Conservation (phyloP, 2,888 invertebrate genomes). For the Leptothorax acervorum region DNA sequence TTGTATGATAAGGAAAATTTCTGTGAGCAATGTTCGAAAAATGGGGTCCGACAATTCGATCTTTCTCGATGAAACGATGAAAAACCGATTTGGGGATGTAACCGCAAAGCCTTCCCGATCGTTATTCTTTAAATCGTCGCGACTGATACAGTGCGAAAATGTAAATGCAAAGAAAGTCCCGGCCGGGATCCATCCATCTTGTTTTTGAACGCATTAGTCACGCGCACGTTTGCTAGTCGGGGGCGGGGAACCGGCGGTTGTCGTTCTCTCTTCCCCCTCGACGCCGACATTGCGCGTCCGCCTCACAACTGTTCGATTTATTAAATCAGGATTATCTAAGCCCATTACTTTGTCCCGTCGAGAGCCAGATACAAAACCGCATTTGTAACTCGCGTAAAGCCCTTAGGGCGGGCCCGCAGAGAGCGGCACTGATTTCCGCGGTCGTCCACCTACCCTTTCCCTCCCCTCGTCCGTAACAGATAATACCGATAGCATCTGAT, state of each 20-base stretch:
- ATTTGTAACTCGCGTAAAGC: constrained; percentile 79
- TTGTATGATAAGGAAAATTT: not conserved
- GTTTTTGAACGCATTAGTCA: constrained; percentile 83
- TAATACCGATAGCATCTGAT: constrained; percentile 77
- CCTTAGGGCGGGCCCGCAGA: constrained; percentile 63
- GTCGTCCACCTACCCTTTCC: constrained; percentile 52
- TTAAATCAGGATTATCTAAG: constrained; percentile 86
- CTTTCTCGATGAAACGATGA: constrained; percentile 37
- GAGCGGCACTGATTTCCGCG: constrained; percentile 75
- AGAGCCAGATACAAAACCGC: constrained; percentile 83
- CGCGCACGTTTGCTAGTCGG: constrained; percentile 82
- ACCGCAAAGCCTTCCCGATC: constrained; percentile 46
- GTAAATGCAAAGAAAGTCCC: constrained; percentile 69
- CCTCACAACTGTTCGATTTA: constrained; percentile 85
- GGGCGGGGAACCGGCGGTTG: constrained; percentile 39
- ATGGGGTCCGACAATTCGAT: not conserved
- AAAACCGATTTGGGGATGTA: constrained; percentile 41
- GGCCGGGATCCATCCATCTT: constrained; percentile 70
- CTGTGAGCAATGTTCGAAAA: not conserved
- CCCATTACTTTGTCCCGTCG: constrained; percentile 83
- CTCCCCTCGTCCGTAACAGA: constrained; percentile 61
- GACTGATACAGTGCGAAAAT: constrained; percentile 71
- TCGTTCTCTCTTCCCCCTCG: constrained; percentile 14
- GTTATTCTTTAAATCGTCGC: constrained; percentile 50
- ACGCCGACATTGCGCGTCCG: constrained; percentile 51